These are phyloP conservation scores for Galemys pyrenaicus DNA, from an alignment of 2,113 vertebrate species.

Conservation along the genomic window DNA sequence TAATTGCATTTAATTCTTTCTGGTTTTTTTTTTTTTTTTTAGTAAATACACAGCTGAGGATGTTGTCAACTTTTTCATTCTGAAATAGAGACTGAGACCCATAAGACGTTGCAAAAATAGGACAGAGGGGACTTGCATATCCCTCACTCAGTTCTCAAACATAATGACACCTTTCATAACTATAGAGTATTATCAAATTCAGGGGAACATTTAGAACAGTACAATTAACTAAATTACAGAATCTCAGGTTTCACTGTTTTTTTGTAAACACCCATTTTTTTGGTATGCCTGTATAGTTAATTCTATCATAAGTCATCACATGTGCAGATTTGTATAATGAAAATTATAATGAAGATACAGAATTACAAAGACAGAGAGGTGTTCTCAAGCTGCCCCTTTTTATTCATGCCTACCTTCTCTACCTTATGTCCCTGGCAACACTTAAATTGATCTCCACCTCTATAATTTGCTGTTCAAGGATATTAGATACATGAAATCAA, in stretches of 20 bases:
- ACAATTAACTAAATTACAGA: neutral
- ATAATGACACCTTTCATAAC: neutral
- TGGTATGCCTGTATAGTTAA: neutral
- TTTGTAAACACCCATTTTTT: neutral
- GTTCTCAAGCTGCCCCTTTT: rapidly evolving
- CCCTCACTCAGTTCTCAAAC: too few species aligned
- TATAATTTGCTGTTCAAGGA: neutral
- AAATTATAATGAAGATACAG: neutral
- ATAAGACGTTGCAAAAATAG: neutral
- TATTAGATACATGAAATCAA: neutral
- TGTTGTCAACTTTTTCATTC: neutral
- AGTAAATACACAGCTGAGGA: neutral
- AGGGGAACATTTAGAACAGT: neutral
- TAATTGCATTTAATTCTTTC: neutral
- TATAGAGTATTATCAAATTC: neutral
- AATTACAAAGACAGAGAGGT: neutral
- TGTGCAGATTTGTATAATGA: neutral
- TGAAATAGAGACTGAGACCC: neutral
- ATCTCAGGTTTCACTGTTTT: neutral
- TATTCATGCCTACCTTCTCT: neutral
- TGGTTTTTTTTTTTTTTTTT: neutral
- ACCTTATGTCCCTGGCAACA: neutral
- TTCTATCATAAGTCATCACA: neutral
- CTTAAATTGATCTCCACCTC: neutral
- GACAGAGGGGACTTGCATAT: neutral